Percentiles rank a stretch among this genome's conserved stretches.
Conservation (phyloP, 2,888 invertebrate species). For the Cataglyphis livida region DNA sequence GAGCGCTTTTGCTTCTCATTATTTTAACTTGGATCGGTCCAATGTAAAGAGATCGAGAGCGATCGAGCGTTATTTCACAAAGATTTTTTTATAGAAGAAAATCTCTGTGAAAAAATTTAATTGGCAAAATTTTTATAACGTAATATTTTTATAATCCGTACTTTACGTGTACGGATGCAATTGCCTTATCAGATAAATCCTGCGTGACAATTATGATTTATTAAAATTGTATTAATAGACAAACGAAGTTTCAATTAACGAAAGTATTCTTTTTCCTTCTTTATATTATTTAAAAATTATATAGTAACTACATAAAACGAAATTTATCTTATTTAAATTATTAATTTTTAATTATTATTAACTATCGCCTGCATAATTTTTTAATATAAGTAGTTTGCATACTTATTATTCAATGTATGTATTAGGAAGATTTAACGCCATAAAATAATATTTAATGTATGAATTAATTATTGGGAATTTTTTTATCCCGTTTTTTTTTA, state of each 20-base stretch:
- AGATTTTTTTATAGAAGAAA: neutral
- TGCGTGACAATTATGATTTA: neutral
- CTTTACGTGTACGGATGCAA: neutral
- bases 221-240: neutral
- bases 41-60: constrained; percentile 20
- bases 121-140: neutral
- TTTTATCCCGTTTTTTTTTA: no score
- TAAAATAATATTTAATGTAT: neutral
- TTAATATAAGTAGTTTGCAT: neutral
- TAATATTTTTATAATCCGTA: neutral
- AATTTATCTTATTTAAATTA: neutral
- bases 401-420: neutral
- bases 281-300: neutral
- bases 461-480: neutral
- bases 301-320: neutral
- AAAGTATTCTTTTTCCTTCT: neutral
- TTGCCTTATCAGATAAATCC: neutral
- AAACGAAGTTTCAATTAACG: neutral
- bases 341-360: no score
- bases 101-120: neutral
- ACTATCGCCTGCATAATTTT: neutral
- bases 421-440: neutral
- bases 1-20: constrained; percentile 11
- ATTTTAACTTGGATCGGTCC: constrained; percentile 24
- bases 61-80: constrained; percentile 31